These are phyloP conservation scores for Cyprinella venusta DNA, from an alignment of 2,797 vertebrate genomes.

Conservation along the genomic window DNA sequence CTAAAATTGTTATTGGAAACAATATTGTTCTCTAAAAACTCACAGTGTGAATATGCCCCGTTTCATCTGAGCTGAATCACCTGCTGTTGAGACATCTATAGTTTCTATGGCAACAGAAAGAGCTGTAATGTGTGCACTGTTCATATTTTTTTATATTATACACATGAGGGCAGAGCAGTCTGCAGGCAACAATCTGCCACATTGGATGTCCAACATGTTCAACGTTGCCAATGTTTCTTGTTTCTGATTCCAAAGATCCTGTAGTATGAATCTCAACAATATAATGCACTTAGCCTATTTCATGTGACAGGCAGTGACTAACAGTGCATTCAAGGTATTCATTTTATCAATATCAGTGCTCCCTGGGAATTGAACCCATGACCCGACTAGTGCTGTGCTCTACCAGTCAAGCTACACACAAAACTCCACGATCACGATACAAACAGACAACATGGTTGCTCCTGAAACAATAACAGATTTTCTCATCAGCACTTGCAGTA, in stretches of 20 bases:
- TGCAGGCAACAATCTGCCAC: constrained; percentile 23
- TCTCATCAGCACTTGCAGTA: constrained; percentile 7
- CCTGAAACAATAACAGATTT: constrained; percentile 12
- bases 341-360: neutral
- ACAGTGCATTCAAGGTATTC: neutral
- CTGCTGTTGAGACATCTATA: constrained; percentile 32
- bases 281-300: neutral
- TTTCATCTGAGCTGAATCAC: constrained; percentile 38
- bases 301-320: neutral
- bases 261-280: neutral
- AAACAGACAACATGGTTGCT: constrained; percentile 1
- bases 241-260: neutral
- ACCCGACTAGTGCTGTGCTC: neutral
- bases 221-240: neutral
- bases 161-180: constrained; percentile 8
- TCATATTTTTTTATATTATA: constrained; percentile 42
- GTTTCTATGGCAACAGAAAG: constrained; percentile 57
- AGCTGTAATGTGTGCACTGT: constrained; percentile 45
- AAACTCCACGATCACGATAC: neutral
- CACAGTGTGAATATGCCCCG: constrained; percentile 27
- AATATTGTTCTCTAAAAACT: neutral
- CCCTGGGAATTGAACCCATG: neutral
- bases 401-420: neutral
- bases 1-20: neutral
- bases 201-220: neutral